Evolutionary conservation across 2,888 invertebrate genomes (phyloP), one percentile per base, ranked within the genome.

Genomic region (Diplolepis rosae): DNA sequence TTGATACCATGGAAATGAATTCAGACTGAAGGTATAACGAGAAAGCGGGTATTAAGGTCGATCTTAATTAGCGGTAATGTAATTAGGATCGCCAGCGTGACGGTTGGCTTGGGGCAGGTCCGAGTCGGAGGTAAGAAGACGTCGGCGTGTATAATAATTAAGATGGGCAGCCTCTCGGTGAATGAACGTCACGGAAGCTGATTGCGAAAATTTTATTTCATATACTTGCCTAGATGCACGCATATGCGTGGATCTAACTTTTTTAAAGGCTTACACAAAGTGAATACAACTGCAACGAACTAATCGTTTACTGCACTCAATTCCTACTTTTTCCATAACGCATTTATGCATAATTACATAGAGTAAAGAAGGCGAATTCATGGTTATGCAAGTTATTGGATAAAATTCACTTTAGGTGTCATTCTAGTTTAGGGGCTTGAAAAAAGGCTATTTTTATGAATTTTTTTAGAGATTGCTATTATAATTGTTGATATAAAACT

Each of bases 31-130:
- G 81, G 80, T 79, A 81, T 80, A 83, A 80, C 83, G 79, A 81
- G 82, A 80, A 78, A 79, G 82, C 81, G 81, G 82, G 81, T 85
- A 87, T 87, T 86, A 85, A 86, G 87, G 86, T 85, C 83, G 87
- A 86, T 87, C 84, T 87, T 88, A 88, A 88, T 88, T 88, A 87
- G 87, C 79, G 81, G 81, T 85, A 85, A 86, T 87, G 86, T 87
- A 88, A 88, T 88, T 87, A 88, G 85, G 83, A 85, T 87, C 85
- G 80, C 76, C 82, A 83, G 85, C 88, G 87, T 88, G 87, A 88
- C 87, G 88, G 84, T 81, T 83, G 72, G 79, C 73, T 80, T 79
- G 80, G 85, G 85, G 85, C 84, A 84, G 83, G 85, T 85, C 83
- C 82, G 83, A 83, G 82, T 81, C 79, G 84, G 79, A 80, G 83